Evolutionary conservation across 2,888 invertebrate genomes (phyloP).

Genomic region (Brachyptera putata): DNA sequence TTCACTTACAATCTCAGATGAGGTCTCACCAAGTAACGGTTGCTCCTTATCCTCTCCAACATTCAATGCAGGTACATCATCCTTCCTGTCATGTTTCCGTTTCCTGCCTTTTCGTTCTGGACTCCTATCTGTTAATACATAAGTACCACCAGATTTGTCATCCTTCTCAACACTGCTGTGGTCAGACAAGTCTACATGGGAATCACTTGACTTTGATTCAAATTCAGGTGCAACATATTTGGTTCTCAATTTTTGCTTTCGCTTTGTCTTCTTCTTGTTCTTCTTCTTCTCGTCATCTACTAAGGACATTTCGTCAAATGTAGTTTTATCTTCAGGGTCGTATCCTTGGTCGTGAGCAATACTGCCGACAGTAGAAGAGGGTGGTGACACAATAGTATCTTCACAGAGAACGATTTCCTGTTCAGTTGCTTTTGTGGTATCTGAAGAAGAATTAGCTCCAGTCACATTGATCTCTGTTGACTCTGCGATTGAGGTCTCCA

Average conservation of each 20-base stretch:
- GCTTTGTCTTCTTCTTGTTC: slow-evolving; percentile 46
- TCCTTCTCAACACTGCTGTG: slow-evolving; percentile 37
- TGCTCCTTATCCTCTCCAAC: no score
- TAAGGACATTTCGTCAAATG: slow-evolving; percentile 50
- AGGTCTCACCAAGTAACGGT: no score
- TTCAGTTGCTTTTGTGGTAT: slow-evolving; percentile 52
- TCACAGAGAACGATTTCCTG: slow-evolving; percentile 40
- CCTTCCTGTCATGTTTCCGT: slow-evolving; percentile 40
- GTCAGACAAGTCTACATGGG: slow-evolving; percentile 36
- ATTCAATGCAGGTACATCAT: no score
- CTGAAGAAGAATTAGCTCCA: slow-evolving; percentile 49
- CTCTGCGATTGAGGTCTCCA: slow-evolving; percentile 51
- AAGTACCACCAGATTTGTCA: no score
- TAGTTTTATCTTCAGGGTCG: slow-evolving; percentile 63
- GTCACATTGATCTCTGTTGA: slow-evolving; percentile 52
- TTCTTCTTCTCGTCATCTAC: slow-evolving; percentile 50
- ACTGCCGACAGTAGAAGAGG: slow-evolving; percentile 43
- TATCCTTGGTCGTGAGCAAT: slow-evolving; percentile 61
- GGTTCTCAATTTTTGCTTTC: slow-evolving; percentile 49
- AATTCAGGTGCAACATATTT: slow-evolving; percentile 48
- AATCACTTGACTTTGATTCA: slow-evolving; percentile 38
- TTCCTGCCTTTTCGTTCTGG: slow-evolving; percentile 42
- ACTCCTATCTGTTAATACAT: neutral
- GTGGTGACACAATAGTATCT: no score
- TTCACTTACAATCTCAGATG: no score